phyloP scores from a whole-genome alignment of 2,113 vertebrate genomes.

The Ceyx margarethae region DNA sequence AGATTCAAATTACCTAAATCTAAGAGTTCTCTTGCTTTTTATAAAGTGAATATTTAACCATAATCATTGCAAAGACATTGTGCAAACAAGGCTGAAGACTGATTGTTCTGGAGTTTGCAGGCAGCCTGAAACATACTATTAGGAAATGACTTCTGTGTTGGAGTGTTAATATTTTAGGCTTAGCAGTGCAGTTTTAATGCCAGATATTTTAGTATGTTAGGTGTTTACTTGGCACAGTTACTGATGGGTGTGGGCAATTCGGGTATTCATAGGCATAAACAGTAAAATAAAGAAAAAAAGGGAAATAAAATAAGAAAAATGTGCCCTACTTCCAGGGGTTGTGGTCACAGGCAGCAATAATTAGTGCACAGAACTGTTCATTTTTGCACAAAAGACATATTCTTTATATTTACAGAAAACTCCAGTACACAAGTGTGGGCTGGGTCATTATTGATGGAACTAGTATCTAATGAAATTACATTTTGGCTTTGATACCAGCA shows the following conservation, averaged over 20 bases:
- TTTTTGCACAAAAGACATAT: neutral
- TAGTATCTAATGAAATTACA: neutral
- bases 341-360: neutral
- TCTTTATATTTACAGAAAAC: neutral
- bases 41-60: neutral
- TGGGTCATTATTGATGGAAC: constrained; percentile 6
- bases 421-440: neutral
- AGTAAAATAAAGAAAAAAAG: neutral
- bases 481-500: constrained; percentile 21
- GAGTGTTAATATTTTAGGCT: neutral
- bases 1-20: neutral
- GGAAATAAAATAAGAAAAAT: neutral
- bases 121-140: neutral
- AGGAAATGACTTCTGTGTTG: neutral
- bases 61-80: neutral
- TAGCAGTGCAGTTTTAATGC: neutral
- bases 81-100: neutral
- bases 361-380: neutral
- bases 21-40: neutral
- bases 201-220: neutral
- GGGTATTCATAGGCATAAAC: neutral
- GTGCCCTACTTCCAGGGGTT: neutral
- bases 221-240: neutral
- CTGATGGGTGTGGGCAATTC: neutral
- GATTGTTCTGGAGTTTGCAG: neutral